Base-by-base conservation (phyloP, 2,113 vertebrate species). In the Columbina picui region DNA sequence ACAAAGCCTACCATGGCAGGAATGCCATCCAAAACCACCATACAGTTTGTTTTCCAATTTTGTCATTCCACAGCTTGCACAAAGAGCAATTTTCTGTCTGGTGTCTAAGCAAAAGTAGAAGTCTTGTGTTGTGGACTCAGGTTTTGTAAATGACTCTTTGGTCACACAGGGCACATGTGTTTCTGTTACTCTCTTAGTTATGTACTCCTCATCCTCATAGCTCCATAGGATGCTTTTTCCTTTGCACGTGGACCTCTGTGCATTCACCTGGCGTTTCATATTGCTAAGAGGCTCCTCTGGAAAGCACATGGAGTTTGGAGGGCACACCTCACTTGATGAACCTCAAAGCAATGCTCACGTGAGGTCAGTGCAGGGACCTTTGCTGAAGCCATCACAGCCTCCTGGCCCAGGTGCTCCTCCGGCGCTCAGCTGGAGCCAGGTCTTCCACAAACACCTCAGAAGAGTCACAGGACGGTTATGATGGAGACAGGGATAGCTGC, bases 41-140 rank as follows among this genome's bases (percentile, higher is more conserved):
- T 18, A 39, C 41, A 53, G 80, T 94, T 94, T 96, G 73, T 53
- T 92, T 93, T 95, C 80, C 79, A 84, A 76, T 88, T 95, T 50
- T 94, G 90, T 92, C 88, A 78, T 90, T 94, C 83, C 88, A 56
- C 76, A 87, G 65, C 73, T 79, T 79, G 53, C 61, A 90, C 39
- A 87, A 91, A 90, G 77, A 75, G 32, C 57, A 64, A 29, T 94
- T 94, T 90, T 96, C 69, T 90, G 76, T 75, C 64, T 69, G 49
- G 75, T 67, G 76, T 78, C 76, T 83, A 68, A 67, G 67, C 60
- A 79, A 69, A 89, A 91, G 87, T 70, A 57, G 34, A 91, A 65
- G 71, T 43, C 83, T 59, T 70, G 30, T 64, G n/a, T 49, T 52
- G 39, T 52, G 64, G 26, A 18, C 63, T 81, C 34, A 7, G 32